Evolutionary conservation across 2,113 vertebrate genomes (phyloP), one percentile per base, ranked within the genome.

Genomic region (Dromiciops gliroides): DNA sequence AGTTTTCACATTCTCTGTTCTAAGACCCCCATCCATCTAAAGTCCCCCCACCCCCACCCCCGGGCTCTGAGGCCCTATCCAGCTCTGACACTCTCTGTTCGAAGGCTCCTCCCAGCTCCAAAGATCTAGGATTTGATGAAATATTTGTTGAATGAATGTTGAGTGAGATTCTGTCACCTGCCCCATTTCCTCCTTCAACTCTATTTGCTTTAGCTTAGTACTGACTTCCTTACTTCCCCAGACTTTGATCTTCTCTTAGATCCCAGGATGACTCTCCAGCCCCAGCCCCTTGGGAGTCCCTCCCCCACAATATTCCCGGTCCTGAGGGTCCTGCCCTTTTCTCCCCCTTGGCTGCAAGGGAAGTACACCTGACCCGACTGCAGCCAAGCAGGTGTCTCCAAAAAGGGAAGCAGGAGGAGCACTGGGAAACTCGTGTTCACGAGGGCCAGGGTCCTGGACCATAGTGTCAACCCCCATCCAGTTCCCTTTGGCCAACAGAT

Each of bases 221-320:
- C 23, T 83, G 67, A 44, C n/a, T 83, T 44, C 67, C 67, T 83
- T 44, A 22, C 67, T 83, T 83, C 67, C 60, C 67, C 67, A 31
- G 94, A 50, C 96, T 95, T 95, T 95, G 95, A 94, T 97, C 94
- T 75, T 75, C 60, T 83, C 67, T 44, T 19, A 44, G 67, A 67
- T 67, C 56, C 56, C 28, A 11, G 56, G 28, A 31, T 53, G 52
- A 53, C 7, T 8, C 25, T 25, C 52, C 52, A 53, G 52, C 19
- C 52, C 52, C 26, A 25, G 52, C 52, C 52, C 52, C 52, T 53
- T 19, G 19, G 19, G 1, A 23, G 67, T 22, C 37, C 67, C 67
- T 83, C 67, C 67, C n/a, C 67, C 67, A 83, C 16, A 22, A 19
- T 44, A 83, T 83, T 83, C 67, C n/a, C n/a, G 44, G 67, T n/a